Conservation (phyloP, 2,888 invertebrate species). For the Crocallis elinguaria region DNA sequence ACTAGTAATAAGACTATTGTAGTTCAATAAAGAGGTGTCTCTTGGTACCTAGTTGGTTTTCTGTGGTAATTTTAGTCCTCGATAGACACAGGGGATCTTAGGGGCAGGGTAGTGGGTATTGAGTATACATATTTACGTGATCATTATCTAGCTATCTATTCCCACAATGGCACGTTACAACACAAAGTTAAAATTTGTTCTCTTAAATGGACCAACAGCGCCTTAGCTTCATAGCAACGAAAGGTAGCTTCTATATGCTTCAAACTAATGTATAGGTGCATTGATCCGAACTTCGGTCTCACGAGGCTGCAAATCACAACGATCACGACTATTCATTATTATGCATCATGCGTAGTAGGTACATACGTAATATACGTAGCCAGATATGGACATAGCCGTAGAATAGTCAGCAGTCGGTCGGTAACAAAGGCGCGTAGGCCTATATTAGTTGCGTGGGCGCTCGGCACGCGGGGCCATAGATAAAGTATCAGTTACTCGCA, state of each 20-base stretch:
- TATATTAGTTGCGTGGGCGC: conserved; percentile 62
- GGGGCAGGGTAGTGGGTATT: no score
- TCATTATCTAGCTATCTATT: no score
- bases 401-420: conserved; percentile 8
- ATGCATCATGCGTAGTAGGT: conserved; percentile 59
- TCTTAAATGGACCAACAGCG: no score
- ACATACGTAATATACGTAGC: conserved; percentile 27
- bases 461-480: conserved; percentile 38
- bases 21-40: no score
- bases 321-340: conserved; percentile 48
- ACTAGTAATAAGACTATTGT: no score
- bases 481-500: conserved; percentile 2
- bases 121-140: no score
- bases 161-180: no score
- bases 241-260: background rate
- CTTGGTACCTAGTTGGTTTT: no score
- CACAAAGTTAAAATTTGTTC: no score
- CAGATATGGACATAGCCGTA: conserved; percentile 50
- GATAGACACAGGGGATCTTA: no score
- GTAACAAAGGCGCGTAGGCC: conserved; percentile 61
- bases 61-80: no score
- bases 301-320: conserved; percentile 30
- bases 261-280: background rate
- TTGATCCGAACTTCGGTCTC: conserved; percentile 1
- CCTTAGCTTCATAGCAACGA: no score